Evolutionary conservation across 2,113 vertebrate genomes (phyloP).

Genomic region (Brienomyrus longianalis): DNA sequence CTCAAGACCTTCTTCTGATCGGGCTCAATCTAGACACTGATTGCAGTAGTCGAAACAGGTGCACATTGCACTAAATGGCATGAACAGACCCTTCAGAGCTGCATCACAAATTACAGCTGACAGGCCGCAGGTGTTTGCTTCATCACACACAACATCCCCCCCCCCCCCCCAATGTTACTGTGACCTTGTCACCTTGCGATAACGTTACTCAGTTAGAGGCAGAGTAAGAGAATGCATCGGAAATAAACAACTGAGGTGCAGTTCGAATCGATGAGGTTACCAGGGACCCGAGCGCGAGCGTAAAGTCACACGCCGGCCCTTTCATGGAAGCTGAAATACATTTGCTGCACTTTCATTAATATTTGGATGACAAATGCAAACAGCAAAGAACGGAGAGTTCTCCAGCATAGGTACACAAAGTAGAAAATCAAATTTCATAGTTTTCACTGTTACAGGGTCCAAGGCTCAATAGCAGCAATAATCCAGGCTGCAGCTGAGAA

Average conservation of each 20-base stretch:
- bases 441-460: not conserved
- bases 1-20: not conserved
- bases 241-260: not conserved
- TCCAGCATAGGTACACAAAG: not conserved
- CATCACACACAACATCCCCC: not conserved
- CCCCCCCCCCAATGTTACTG: not conserved
- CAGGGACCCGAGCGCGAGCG: not conserved
- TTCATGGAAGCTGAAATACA: not conserved
- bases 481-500: not conserved
- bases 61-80: not conserved
- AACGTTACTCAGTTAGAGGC: not conserved
- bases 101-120: slow-evolving; percentile 8
- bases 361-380: not conserved
- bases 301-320: not conserved
- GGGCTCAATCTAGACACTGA: not conserved
- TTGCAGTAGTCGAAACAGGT: not conserved
- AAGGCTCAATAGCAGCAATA: not conserved
- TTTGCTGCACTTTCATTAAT: not conserved
- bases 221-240: not conserved
- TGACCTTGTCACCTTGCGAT: not conserved
- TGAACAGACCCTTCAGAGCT: not conserved
- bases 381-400: not conserved
- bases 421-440: not conserved
- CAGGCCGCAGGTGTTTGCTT: not conserved
- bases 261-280: too few relatives aligned